A percentile compares a stretch with the other conserved stretches of the same genome.
Evolutionary conservation across 2,113 vertebrate genomes (phyloP).

Genomic region (Hippocampus barbouri): DNA sequence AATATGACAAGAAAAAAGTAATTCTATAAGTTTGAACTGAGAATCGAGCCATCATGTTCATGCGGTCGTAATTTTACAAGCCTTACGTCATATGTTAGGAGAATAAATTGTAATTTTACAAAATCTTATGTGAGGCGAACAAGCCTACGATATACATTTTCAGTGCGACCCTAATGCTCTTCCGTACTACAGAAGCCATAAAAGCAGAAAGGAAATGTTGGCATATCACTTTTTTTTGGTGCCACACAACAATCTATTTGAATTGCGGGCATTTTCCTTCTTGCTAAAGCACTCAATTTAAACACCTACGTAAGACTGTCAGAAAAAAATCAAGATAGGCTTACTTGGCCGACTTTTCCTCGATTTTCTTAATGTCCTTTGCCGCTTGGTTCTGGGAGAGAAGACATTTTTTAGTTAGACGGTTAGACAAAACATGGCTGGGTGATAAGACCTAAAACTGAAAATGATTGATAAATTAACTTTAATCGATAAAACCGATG

Average conservation of each 20-base stretch:
- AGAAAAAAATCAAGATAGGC: slow-evolving; percentile 45
- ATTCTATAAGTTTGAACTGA: too few relatives aligned
- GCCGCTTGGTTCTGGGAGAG: slow-evolving; percentile 86
- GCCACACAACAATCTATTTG: not conserved
- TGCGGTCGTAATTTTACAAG: too few relatives aligned
- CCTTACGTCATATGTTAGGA: too few relatives aligned
- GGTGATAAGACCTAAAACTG: not conserved
- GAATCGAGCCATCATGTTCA: too few relatives aligned
- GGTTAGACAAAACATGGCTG: not conserved
- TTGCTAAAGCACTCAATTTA: not conserved
- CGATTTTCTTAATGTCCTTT: slow-evolving; percentile 94
- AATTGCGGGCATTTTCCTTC: slow-evolving; percentile 7
- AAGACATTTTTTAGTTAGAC: not conserved
- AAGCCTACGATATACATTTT: not conserved
- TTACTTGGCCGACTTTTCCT: slow-evolving; percentile 96
- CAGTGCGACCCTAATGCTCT: not conserved
- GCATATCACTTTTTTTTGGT: not conserved
- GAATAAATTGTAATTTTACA: too few relatives aligned
- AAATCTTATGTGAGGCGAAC: too few relatives aligned
- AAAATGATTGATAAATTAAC: too few relatives aligned
- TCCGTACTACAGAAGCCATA: not conserved
- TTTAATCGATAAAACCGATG: too few relatives aligned
- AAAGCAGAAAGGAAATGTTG: not conserved
- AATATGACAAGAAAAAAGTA: too few relatives aligned
- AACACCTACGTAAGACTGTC: slow-evolving; percentile 10